Evolutionary conservation across 1,140 invertebrate genomes (phyloP), one percentile per base, ranked within the genome.

Genomic region (Nasonia longicornis): DNA sequence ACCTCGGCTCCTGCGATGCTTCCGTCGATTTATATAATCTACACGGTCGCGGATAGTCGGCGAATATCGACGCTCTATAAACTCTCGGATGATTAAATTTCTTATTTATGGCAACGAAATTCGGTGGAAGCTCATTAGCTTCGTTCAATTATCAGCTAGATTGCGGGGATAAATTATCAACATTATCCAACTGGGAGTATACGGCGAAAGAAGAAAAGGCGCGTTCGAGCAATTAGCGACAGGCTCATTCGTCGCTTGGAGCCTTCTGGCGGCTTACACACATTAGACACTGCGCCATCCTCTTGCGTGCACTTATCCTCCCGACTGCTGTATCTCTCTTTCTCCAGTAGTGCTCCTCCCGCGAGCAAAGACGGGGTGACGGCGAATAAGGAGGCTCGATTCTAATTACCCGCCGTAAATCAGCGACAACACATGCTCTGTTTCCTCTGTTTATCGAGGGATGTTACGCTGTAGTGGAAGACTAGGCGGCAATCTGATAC

Each of bases 321-420:
- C 42, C 42, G n/a, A 10, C 45, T 58, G 20, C 42, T 52, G 63
- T 58, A n/a, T 38, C 76, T n/a, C 16, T 35, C 77, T 16, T 26
- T 35, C 64, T 7, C 58, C 16, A 14, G 1, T 26, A 26, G 11
- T 20, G 35, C 52, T 14, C 20, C 22, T 48, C 66, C 35, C 69
- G 14, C 26, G 11, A 73, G 70, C 38, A 10, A 14, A 82, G 81
- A 4, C n/a, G 22, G 71, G 84, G 84, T 85, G 87, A 86, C 84
- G 86, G 87, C 89, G 88, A 89, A 89, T 89, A 89, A 90, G 89
- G 88, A 88, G 88, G 85, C 87, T 85, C 84, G 88, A 89, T 90
- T 90, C 89, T 90, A 90, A 90, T 90, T 90, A 88, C 89, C 87
- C 78, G 73, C 83, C 89, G 87, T 90, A 90, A 90, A 90, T 90